A percentile compares a stretch with the other conserved stretches of the same genome.
phyloP scores from a whole-genome alignment of 2,113 vertebrate species.

The Phaetusa simplex region DNA sequence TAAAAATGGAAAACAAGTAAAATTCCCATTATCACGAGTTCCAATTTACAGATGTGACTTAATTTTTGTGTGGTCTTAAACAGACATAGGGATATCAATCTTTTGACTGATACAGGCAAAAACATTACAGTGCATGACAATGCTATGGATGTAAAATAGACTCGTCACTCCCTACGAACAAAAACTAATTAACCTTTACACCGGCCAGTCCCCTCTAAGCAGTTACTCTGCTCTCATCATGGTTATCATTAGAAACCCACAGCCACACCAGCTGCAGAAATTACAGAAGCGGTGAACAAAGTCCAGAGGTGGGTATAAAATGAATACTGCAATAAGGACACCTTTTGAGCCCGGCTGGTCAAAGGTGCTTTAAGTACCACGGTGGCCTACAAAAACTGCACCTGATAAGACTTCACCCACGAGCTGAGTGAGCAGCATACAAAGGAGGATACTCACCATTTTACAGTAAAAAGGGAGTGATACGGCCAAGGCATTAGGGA shows the following conservation, averaged over 20 bases:
- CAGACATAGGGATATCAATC: neutral
- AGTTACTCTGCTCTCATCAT: neutral
- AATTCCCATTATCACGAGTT: neutral
- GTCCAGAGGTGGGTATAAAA: neutral
- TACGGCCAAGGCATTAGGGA: neutral
- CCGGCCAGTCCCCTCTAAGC: neutral
- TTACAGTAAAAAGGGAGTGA: neutral
- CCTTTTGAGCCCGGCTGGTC: accelerated
- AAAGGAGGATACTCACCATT: neutral
- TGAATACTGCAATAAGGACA: neutral
- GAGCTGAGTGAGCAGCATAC: neutral
- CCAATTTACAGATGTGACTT: neutral
- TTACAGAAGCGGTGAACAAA: neutral
- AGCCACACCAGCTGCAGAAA: neutral
- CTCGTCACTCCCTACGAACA: neutral
- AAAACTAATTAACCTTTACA: neutral
- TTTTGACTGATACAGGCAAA: neutral
- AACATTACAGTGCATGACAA: neutral
- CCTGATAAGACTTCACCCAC: neutral
- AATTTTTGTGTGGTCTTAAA: neutral
- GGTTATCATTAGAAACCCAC: neutral
- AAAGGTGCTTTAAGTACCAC: neutral
- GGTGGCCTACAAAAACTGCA: neutral
- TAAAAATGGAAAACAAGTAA: neutral
- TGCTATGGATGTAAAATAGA: neutral